Conservation (phyloP, 2,113 vertebrate species). For the Choloepus hoffmanni region DNA sequence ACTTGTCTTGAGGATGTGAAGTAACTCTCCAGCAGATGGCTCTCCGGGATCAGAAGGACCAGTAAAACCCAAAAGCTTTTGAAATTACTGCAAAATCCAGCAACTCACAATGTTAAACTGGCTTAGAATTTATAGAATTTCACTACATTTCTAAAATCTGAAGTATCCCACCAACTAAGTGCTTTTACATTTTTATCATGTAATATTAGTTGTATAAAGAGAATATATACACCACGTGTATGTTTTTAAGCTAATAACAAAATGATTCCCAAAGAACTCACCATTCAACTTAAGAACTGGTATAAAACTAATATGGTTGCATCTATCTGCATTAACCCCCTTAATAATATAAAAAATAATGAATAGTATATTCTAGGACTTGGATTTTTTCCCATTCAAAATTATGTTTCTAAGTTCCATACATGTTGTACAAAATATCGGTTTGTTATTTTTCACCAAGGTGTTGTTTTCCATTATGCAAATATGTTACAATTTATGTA, state of each 20-base stretch:
- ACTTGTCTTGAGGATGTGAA: conserved; percentile 37
- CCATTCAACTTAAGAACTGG: background rate
- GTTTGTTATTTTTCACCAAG: background rate
- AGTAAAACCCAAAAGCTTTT: background rate
- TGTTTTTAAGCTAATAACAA: background rate
- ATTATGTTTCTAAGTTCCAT: conserved; percentile 6
- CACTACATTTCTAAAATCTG: conserved; percentile 21
- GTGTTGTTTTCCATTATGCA: background rate
- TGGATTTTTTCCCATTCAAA: background rate
- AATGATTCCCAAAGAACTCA: background rate
- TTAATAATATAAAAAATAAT: background rate
- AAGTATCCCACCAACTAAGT: background rate
- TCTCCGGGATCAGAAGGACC: background rate
- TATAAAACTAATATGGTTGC: background rate
- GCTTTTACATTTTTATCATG: background rate
- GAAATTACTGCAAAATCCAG: background rate
- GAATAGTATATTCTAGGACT: background rate
- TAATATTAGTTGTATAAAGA: background rate
- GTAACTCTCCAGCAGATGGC: conserved; percentile 62
- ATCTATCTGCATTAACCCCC: background rate
- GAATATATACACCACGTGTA: background rate
- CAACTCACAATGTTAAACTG: background rate
- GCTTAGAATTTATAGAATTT: conserved; percentile 1
- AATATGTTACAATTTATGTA: background rate
- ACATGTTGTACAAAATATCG: background rate